phyloP scores from a whole-genome alignment of 1,140 invertebrate species.

The Penaeus vannamei region DNA sequence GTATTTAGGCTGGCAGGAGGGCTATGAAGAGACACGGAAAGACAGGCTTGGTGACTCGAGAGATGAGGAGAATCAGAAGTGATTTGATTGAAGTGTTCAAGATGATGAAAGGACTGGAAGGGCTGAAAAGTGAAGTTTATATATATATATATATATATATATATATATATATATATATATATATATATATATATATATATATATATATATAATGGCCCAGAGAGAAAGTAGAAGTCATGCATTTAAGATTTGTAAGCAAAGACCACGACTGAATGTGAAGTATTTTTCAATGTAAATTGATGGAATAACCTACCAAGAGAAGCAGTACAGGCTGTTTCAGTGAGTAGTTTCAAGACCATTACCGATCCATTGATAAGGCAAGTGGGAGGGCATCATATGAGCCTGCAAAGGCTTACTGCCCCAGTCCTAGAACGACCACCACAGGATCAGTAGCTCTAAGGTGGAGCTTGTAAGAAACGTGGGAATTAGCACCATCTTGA shows the following conservation, averaged over 20 bases:
- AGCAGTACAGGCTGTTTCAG: neutral
- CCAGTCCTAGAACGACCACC: neutral
- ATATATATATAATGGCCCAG: neutral
- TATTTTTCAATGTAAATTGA: neutral
- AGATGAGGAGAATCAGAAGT: no score
- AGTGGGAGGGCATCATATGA: constrained; percentile 10
- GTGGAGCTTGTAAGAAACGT: constrained; percentile 5
- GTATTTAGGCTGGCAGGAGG: no score
- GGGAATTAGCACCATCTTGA: no score
- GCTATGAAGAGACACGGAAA: no score
- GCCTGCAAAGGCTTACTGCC: constrained; percentile 4
- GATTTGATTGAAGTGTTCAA: constrained; percentile 1
- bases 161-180: no score
- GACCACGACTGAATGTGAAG: constrained; percentile 11
- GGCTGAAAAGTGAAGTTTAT: neutral
- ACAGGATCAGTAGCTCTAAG: neutral
- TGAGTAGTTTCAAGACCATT: constrained; percentile 1
- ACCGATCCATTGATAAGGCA: constrained; percentile 12
- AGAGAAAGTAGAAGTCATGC: constrained; percentile 2
- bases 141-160: no score
- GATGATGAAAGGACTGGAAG: constrained; percentile 5
- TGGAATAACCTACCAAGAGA: constrained; percentile 12
- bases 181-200: no score
- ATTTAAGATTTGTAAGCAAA: neutral
- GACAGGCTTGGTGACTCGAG: no score